These are phyloP conservation scores for Lophura nycthemera DNA, from an alignment of 2,113 vertebrate genomes.

Conservation along the genomic window DNA sequence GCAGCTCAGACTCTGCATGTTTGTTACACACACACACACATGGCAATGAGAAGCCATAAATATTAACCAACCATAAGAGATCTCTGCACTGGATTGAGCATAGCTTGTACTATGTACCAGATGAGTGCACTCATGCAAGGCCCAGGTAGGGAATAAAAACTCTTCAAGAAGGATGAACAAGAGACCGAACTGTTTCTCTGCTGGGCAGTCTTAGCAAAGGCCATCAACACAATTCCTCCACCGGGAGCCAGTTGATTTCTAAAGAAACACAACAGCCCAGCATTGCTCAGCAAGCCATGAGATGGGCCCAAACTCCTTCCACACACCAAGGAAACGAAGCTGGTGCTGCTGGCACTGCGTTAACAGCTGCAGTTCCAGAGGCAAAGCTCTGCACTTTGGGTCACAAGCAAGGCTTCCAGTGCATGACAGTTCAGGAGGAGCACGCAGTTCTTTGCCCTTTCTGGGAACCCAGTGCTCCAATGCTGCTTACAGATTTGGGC, in stretches of 20 bases:
- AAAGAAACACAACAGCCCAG: rapidly evolving
- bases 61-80: not conserved
- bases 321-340: rapidly evolving
- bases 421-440: not conserved
- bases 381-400: not conserved
- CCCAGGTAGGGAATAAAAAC: not conserved
- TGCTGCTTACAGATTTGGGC: not conserved
- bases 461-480: not conserved
- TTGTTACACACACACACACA: not conserved
- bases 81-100: not conserved
- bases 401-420: rapidly evolving
- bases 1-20: not conserved
- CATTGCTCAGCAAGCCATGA: rapidly evolving
- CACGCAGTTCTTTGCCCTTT: rapidly evolving
- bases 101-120: not conserved
- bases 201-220: not conserved
- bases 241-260: not conserved
- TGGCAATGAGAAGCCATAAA: not conserved
- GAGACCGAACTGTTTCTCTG: not conserved
- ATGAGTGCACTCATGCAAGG: not conserved
- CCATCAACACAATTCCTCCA: not conserved
- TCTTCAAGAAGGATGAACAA: rapidly evolving
- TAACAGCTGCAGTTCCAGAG: not conserved
- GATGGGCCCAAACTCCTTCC: rapidly evolving
- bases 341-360: rapidly evolving